These are phyloP conservation scores for Ariolimax columbianus DNA, from an alignment of 2,888 invertebrate genomes.

Conservation along the genomic window DNA sequence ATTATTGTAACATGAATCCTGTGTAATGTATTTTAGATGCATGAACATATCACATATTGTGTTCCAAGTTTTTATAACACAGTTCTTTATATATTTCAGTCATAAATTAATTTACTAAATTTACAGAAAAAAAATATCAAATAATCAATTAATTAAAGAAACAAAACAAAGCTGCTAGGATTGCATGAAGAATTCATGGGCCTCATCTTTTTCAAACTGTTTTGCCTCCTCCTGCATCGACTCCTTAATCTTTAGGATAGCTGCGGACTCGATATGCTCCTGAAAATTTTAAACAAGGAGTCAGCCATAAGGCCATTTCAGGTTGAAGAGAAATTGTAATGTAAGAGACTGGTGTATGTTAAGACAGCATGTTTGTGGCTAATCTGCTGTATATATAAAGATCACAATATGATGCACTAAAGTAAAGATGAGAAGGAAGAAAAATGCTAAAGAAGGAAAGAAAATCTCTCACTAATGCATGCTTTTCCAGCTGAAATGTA, in stretches of 20 bases:
- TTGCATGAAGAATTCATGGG: slow-evolving; percentile 73
- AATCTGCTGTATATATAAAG: background rate
- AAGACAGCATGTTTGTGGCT: background rate
- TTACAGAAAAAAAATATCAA: slow-evolving; percentile 27
- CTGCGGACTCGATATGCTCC: slow-evolving; percentile 95
- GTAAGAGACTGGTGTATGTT: slow-evolving; percentile 13
- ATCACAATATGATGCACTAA: background rate
- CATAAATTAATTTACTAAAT: slow-evolving; percentile 27
- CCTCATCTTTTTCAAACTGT: slow-evolving; percentile 82
- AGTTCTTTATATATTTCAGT: background rate
- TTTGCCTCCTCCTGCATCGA: slow-evolving; percentile 99
- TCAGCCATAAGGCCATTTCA: slow-evolving; percentile 55
- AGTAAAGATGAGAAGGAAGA: slow-evolving; percentile 48
- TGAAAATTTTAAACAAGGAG: slow-evolving; percentile 66
- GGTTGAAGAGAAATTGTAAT: slow-evolving; percentile 22
- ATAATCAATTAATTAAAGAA: slow-evolving; percentile 11
- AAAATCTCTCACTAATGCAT: background rate
- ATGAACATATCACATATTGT: slow-evolving; percentile 24
- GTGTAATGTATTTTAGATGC: background rate
- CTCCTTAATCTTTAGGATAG: slow-evolving; percentile 99
- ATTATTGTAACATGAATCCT: background rate
- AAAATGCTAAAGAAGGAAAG: slow-evolving; percentile 31
- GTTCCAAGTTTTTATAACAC: background rate
- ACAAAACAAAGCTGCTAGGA: slow-evolving; percentile 58
- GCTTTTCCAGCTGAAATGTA: slow-evolving; percentile 35